phyloP scores from a whole-genome alignment of 1,140 invertebrate species.

The Aethina tumida region DNA sequence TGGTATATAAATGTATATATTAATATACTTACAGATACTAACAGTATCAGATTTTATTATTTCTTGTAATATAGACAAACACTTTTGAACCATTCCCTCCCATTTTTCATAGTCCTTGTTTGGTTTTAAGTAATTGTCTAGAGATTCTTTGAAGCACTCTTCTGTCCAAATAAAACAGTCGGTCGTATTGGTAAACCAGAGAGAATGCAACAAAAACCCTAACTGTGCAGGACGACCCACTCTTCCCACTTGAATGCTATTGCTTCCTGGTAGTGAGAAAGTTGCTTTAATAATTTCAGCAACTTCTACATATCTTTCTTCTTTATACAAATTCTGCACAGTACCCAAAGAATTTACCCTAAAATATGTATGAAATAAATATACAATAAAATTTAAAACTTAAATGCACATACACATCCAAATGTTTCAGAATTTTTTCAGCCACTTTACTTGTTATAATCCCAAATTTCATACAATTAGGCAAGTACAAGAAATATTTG shows the following conservation, averaged over 20 bases:
- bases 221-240: constrained; percentile 44
- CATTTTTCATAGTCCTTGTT: constrained; percentile 40
- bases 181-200: constrained; percentile 49
- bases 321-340: constrained; percentile 49
- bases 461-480: constrained; percentile 43
- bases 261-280: constrained; percentile 34
- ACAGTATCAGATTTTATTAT: constrained; percentile 49
- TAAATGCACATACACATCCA: constrained; percentile 36
- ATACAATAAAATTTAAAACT: too few relatives aligned
- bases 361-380: too few relatives aligned
- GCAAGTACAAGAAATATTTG: constrained; percentile 35
- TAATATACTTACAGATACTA: constrained; percentile 39
- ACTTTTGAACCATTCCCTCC: constrained; percentile 53
- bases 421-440: constrained; percentile 40
- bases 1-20: constrained; percentile 1
- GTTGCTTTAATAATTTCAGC: constrained; percentile 51
- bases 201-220: constrained; percentile 58
- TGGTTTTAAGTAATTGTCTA: constrained; percentile 38
- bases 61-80: constrained; percentile 56
- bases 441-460: constrained; percentile 36
- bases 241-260: constrained; percentile 23
- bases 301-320: constrained; percentile 53
- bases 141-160: constrained; percentile 49
- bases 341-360: constrained; percentile 44
- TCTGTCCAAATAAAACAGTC: constrained; percentile 70